A percentile compares a stretch with the other conserved stretches of the same genome.
Evolutionary conservation across 2,113 vertebrate genomes (phyloP).

Genomic region (Cynocephalus volans): DNA sequence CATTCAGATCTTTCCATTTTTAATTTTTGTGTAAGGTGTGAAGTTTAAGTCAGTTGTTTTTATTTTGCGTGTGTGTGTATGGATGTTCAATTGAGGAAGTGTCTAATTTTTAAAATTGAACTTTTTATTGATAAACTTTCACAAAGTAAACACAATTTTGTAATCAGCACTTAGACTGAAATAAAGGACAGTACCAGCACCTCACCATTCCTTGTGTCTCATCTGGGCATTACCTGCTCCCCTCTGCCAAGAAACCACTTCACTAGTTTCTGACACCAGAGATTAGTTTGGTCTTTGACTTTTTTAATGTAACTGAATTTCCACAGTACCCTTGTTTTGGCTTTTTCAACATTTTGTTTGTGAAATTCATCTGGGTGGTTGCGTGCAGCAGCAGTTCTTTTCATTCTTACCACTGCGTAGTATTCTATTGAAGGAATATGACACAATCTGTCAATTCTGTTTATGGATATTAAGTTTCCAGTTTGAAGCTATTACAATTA

Average conservation of each 20-base stretch:
- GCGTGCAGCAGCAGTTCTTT: neutral
- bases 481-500: neutral
- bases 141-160: neutral
- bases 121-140: slow-evolving; percentile 26
- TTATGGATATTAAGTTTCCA: neutral
- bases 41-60: neutral
- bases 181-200: neutral
- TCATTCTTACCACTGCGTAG: neutral
- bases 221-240: neutral
- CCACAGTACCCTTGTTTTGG: neutral
- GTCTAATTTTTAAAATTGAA: neutral
- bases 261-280: neutral
- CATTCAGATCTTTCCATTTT: neutral
- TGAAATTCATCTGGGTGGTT: neutral
- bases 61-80: neutral
- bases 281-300: neutral
- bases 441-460: neutral
- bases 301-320: neutral
- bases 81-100: neutral
- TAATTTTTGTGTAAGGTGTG: neutral
- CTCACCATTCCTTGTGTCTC: neutral
- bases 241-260: neutral
- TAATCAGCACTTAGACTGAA: neutral
- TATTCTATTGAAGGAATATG: neutral
- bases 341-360: slow-evolving; percentile 2